These are phyloP conservation scores for western clawed frog (Xenopus tropicalis) DNA, from an alignment of 2,113 vertebrate species.

Conservation along the genomic window DNA sequence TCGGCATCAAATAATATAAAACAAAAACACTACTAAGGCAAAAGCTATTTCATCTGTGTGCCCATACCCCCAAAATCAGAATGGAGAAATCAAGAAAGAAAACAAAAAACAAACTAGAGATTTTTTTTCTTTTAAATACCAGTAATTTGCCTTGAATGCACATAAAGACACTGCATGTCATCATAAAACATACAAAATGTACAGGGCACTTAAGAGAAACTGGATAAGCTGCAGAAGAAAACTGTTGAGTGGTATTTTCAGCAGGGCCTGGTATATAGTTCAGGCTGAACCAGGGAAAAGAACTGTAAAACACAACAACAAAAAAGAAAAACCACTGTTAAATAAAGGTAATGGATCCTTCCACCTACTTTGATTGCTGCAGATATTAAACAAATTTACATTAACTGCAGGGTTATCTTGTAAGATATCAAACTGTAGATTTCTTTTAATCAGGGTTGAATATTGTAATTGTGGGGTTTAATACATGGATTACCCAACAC, in stretches of 20 bases:
- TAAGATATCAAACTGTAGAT: slow-evolving; percentile 56
- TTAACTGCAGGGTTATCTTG: slow-evolving; percentile 78
- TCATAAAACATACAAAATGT: slow-evolving; percentile 90
- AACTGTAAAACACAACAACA: slow-evolving; percentile 99
- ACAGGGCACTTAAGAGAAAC: slow-evolving; percentile 98
- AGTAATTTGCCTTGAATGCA: slow-evolving; percentile 77
- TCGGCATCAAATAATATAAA: slow-evolving; percentile 46
- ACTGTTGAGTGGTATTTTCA: slow-evolving; percentile 99
- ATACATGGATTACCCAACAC: slow-evolving; percentile 55
- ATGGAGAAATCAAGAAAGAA: background rate
- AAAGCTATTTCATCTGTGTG: slow-evolving; percentile 77
- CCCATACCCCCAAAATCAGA: slow-evolving; percentile 86
- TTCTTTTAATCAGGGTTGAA: slow-evolving; percentile 47
- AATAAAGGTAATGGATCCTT: slow-evolving; percentile 93
- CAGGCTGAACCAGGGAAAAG: slow-evolving; percentile 99
- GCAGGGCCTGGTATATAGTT: slow-evolving; percentile 99
- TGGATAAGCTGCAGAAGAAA: slow-evolving; percentile 99
- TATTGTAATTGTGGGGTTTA: slow-evolving; percentile 70
- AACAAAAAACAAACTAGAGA: slow-evolving; percentile 73
- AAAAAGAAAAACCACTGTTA: slow-evolving; percentile 99
- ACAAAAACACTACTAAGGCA: slow-evolving; percentile 64
- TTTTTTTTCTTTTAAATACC: slow-evolving; percentile 67
- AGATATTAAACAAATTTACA: slow-evolving; percentile 76
- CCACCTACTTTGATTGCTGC: slow-evolving; percentile 84
- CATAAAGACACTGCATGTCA: slow-evolving; percentile 80